Conservation (phyloP, 1,140 invertebrate genomes). For the Campoletis sonorensis region DNA sequence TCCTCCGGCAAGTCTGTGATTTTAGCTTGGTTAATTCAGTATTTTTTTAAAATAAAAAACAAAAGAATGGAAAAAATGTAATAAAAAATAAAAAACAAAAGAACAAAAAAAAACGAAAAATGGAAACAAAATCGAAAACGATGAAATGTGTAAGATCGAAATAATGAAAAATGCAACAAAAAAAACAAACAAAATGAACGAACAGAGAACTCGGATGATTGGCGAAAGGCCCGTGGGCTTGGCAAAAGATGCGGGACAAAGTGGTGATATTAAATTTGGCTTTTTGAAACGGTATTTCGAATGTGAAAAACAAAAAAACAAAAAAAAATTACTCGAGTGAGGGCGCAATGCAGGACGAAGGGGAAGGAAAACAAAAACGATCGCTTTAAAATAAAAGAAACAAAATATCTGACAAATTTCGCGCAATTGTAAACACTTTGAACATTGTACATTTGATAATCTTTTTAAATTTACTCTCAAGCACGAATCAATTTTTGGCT, state of each 20-base stretch:
- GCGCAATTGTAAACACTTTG: background rate
- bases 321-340: slow-evolving; percentile 19
- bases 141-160: slow-evolving; percentile 19
- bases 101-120: slow-evolving; percentile 50
- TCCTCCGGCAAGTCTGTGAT: slow-evolving; percentile 73
- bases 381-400: background rate
- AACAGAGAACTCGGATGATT: background rate
- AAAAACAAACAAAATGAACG: too few relatives aligned
- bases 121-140: slow-evolving; percentile 54
- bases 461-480: background rate
- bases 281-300: slow-evolving; percentile 16
- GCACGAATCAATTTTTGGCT: background rate
- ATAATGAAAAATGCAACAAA: slow-evolving; percentile 31
- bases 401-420: background rate
- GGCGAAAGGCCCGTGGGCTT: too few relatives aligned
- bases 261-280: background rate
- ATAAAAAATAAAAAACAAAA: too few relatives aligned
- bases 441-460: slow-evolving; percentile 8
- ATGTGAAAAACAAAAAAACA: slow-evolving; percentile 30
- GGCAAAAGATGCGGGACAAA: background rate
- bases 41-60: slow-evolving; percentile 75
- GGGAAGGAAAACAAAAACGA: background rate
- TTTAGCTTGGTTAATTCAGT: slow-evolving; percentile 78
- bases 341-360: background rate
- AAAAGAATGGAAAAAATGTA: slow-evolving; percentile 62